Conservation (phyloP, 2,888 invertebrate species). For the Tiphia femorata region DNA sequence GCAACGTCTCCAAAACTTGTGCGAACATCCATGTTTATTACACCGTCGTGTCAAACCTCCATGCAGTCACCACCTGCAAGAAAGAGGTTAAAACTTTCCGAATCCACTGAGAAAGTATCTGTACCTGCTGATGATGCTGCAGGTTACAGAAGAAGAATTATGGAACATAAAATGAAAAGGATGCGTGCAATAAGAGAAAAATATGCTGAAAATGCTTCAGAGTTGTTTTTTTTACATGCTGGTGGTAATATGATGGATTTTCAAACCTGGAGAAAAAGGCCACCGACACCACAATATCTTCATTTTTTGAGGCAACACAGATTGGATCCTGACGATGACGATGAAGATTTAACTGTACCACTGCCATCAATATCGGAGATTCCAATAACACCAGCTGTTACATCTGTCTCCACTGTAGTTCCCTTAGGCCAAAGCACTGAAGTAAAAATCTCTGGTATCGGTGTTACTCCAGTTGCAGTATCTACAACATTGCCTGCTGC, state of each 20-base stretch:
- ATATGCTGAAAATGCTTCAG: slow-evolving; percentile 84
- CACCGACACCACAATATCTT: slow-evolving; percentile 80
- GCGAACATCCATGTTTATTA: slow-evolving; percentile 64
- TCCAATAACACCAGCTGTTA: slow-evolving; percentile 30
- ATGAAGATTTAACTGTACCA: slow-evolving; percentile 66
- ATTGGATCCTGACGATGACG: slow-evolving; percentile 75
- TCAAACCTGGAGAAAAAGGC: slow-evolving; percentile 85
- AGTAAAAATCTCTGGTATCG: slow-evolving; percentile 74
- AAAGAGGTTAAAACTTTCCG: slow-evolving; percentile 68
- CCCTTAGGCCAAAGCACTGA: slow-evolving; percentile 69
- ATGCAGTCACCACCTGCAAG: slow-evolving; percentile 67
- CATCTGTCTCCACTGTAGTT: slow-evolving; percentile 32
- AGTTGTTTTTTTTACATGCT: slow-evolving; percentile 88
- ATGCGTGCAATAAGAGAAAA: slow-evolving; percentile 79
- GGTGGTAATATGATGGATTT: slow-evolving; percentile 92
- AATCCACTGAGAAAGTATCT: slow-evolving; percentile 63
- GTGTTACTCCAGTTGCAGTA: slow-evolving; percentile 74
- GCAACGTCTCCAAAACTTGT: slow-evolving; percentile 65
- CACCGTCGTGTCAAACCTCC: slow-evolving; percentile 53
- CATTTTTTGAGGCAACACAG: slow-evolving; percentile 82
- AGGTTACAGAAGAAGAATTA: slow-evolving; percentile 75
- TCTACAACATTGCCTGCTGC: slow-evolving; percentile 75
- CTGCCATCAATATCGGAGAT: slow-evolving; percentile 41
- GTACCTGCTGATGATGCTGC: slow-evolving; percentile 68
- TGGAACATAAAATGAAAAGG: slow-evolving; percentile 79